Base-by-base conservation (phyloP, 2,888 invertebrate genomes). In the Podabrus alpinus region DNA sequence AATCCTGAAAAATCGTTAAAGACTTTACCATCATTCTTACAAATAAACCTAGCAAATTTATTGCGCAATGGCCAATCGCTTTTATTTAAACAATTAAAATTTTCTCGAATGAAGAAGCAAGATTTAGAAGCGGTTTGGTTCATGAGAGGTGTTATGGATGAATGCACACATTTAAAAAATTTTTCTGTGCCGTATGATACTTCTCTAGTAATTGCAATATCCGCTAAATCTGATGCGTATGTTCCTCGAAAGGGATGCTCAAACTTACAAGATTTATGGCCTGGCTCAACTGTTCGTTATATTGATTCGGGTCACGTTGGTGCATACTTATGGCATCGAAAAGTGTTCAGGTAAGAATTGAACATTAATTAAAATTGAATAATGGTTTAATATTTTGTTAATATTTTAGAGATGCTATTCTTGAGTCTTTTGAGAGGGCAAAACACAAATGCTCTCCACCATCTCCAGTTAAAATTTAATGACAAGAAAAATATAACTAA, bases 121-220 rank as follows among this genome's bases (percentile, higher is more conserved):
- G 93, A 94, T 85, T 91, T 92, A 81, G 95, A 96, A 87, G 95
- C 96, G 0, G 82, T 96, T 71, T 94, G 95, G 88, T 98, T 99
- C 85, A 98, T 99, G 98, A 90, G 95, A 68, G 97, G 98, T 0
- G 93, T 99, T 80, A 99, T 99, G 99, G 99, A 99, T 85, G 98
- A 99, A 87, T 99, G 97, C 86, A 99, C 99, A 0, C 98, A 98
- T 88, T 89, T 99, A 60, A 95, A 93, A 79, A 97, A 98, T 88
- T 99, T 97, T 85, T 94, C 96, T 2, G 89, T 93, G 15, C 95
- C 95, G 0, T 92, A 92, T 68, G 98, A 99, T 84, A 95, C 98
- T 0, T 93, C 94, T 10, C 89, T 98, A 69, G 95, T 97, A 75
- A 97, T 97, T 78, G 95, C 96, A 15, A 94, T 99, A 1, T 94